Percentiles rank a stretch among this genome's conserved stretches.
phyloP scores from a whole-genome alignment of 2,113 vertebrate species.

The rat (Rattus norvegicus) region GRCr8 NC_086019.1:54206001-54206500 shows the following conservation, averaged over 20 bases:
- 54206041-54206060: background rate
- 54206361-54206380: background rate
- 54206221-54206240: background rate
- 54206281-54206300: too few species aligned
- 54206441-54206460: rapidly evolving
- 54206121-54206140: background rate
- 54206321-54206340: too few species aligned
- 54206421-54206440: too few species aligned
- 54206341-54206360: background rate
- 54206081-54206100: background rate
- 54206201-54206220: background rate
- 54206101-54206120: background rate
- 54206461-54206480: background rate
- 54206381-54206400: too few species aligned
- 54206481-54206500: too few species aligned
- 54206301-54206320: background rate
- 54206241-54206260: too few species aligned
- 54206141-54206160: rapidly evolving
- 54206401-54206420: too few species aligned
- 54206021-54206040: background rate
- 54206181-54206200: background rate
- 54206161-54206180: background rate
- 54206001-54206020: background rate
- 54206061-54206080: background rate
- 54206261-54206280: background rate